Evolutionary conservation across 1,140 invertebrate genomes (phyloP), one percentile per base, ranked within the genome.

Genomic region (Asobara japonica): DNA sequence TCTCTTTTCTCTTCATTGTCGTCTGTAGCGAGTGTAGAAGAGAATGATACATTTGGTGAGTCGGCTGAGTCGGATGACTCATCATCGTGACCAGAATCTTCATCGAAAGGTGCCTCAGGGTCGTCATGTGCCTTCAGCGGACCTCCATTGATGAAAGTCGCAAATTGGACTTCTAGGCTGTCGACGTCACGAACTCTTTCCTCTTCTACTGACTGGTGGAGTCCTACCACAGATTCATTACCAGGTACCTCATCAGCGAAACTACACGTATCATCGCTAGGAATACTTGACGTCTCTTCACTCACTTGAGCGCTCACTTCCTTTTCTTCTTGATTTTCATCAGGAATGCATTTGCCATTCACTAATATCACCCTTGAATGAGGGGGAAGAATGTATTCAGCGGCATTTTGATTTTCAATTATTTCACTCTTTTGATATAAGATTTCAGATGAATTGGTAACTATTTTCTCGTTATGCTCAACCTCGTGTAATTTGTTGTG

Each of bases 341-440:
- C 73, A 18, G 60, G 0, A 41, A 38, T 10, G 67, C 74, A 18
- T 38, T 74, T 80, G 5, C 81, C 82, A 41, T 83, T 83, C 7
- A 83, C 75, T n/a, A 83, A 71, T 10, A 79, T 83, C 30, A 65
- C 72, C 25, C 76, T 29, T 69, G 48, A 60, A 31, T 41, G 33
- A 22, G 69, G 78, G 38, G 79, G 78, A 29, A 82, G 65, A 64
- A 81, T 83, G 22, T 81, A 81, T 18, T 81, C 76, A 7, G 60
- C 69, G 31, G 72, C 51, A 36, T 73, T 77, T 33, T 82, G 77
- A 65, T 74, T 69, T 22, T 79, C 73, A 16, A n/a, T 4, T 30
- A 11, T 27, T 60, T 60, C 56, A 1, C n/a, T 16, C 25, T 60
- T 29, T 4, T 60, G 2, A 60, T 60, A 25, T 25, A n/a, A 27